Conservation (phyloP, 1,140 invertebrate species). For the Apis florea region DNA sequence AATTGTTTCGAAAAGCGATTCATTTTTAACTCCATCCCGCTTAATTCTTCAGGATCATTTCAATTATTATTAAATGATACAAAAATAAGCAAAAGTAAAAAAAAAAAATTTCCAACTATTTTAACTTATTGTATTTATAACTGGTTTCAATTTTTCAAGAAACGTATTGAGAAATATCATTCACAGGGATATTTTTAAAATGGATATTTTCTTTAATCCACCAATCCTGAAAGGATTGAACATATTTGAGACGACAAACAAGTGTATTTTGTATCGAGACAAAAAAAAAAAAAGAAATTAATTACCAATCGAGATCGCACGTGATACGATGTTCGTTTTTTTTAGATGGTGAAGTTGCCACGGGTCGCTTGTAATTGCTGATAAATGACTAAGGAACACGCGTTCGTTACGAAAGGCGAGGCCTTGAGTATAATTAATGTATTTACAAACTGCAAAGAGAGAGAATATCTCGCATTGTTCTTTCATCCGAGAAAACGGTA, state of each 20-base stretch:
- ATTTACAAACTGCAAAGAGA: neutral
- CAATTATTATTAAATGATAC: no score
- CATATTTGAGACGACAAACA: neutral
- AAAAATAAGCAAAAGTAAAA: no score
- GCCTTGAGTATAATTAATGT: slow-evolving; percentile 6
- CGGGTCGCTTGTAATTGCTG: neutral
- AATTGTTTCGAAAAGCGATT: no score
- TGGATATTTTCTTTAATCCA: no score
- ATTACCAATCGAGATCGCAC: neutral
- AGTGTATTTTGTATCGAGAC: neutral
- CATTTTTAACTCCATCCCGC: no score
- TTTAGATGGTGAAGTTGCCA: neutral
- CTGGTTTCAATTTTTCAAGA: no score
- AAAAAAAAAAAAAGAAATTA: neutral
- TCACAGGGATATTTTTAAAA: no score
- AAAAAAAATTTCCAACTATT: no score
- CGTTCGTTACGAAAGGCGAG: neutral
- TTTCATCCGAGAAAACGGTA: neutral
- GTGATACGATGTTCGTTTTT: neutral
- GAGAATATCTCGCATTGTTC: neutral
- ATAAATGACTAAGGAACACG: slow-evolving; percentile 6
- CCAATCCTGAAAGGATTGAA: no score
- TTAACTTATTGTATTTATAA: no score
- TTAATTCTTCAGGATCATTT: no score
- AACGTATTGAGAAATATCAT: no score